phyloP scores from a whole-genome alignment of 2,888 invertebrate species.

The Spilosoma lubricipeda region DNA sequence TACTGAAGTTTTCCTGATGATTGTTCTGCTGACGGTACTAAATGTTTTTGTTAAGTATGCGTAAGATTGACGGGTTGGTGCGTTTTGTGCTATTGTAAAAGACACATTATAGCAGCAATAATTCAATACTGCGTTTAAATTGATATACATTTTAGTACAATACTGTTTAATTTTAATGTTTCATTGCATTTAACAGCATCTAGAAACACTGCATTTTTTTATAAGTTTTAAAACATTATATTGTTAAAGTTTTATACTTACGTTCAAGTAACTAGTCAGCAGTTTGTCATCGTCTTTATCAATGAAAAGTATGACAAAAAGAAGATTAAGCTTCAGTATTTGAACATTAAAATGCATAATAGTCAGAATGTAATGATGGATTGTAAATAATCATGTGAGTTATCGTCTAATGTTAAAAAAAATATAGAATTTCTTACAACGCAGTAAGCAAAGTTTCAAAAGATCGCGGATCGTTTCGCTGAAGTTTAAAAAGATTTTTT shows the following conservation, averaged over 20 bases:
- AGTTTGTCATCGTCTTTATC: neutral
- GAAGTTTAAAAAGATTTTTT: neutral
- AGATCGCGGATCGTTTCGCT: neutral
- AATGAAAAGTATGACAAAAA: neutral
- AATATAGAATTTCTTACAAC: neutral
- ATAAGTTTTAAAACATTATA: neutral
- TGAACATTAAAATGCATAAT: neutral
- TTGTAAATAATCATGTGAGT: neutral
- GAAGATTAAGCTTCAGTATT: neutral
- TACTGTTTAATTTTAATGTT: neutral
- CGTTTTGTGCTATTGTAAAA: neutral
- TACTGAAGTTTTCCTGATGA: constrained; percentile 26
- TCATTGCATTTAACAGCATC: neutral
- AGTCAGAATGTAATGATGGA: neutral
- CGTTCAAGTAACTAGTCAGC: neutral
- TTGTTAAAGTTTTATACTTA: neutral
- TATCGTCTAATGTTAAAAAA: neutral
- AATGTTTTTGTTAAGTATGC: constrained; percentile 16
- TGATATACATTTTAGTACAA: neutral
- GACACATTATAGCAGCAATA: neutral
- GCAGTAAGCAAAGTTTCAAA: neutral
- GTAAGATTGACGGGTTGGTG: neutral
- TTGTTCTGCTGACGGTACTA: constrained; percentile 32
- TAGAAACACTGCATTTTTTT: neutral
- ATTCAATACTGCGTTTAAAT: neutral